Evolutionary conservation across 2,888 invertebrate genomes (phyloP).

Genomic region (Pheosia gnoma): DNA sequence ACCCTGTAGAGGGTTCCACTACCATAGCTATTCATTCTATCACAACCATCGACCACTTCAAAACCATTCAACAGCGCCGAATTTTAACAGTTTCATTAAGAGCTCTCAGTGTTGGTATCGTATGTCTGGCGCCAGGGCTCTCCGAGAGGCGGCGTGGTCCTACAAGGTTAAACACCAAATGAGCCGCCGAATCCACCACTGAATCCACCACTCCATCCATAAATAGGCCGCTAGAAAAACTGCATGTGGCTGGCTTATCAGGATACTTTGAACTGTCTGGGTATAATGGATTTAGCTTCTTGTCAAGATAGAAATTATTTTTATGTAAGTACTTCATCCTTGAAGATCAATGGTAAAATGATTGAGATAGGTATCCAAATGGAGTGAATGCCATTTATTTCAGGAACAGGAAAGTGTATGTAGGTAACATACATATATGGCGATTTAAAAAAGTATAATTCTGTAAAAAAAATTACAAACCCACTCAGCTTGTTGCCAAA

Average conservation of each 20-base stretch:
- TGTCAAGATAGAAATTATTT: constrained; percentile 8
- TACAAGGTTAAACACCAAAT: constrained; percentile 52
- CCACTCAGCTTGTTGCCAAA: too few species aligned
- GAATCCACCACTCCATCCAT: constrained; percentile 59
- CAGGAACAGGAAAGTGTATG: too few species aligned
- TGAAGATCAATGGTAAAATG: constrained; percentile 13
- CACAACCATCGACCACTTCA: not conserved
- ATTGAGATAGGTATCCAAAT: too few species aligned
- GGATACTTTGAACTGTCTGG: constrained; percentile 37
- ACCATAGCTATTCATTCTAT: not conserved
- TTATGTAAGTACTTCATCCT: not conserved
- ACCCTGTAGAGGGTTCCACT: constrained; percentile 40
- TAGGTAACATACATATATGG: too few species aligned
- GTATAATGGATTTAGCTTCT: constrained; percentile 46
- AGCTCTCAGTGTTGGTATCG: constrained; percentile 49
- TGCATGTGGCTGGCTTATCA: constrained; percentile 68
- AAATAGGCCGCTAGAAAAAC: constrained; percentile 71
- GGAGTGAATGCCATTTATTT: too few species aligned
- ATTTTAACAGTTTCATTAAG: constrained; percentile 34
- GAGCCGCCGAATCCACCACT: constrained; percentile 61
- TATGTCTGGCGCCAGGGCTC: constrained; percentile 61
- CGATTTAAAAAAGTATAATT: too few species aligned
- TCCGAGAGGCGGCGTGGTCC: constrained; percentile 42
- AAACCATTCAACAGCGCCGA: constrained; percentile 1
- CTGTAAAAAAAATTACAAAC: too few species aligned